Base-by-base conservation (phyloP, 1,140 invertebrate genomes). In the Papilio xuthus region DNA sequence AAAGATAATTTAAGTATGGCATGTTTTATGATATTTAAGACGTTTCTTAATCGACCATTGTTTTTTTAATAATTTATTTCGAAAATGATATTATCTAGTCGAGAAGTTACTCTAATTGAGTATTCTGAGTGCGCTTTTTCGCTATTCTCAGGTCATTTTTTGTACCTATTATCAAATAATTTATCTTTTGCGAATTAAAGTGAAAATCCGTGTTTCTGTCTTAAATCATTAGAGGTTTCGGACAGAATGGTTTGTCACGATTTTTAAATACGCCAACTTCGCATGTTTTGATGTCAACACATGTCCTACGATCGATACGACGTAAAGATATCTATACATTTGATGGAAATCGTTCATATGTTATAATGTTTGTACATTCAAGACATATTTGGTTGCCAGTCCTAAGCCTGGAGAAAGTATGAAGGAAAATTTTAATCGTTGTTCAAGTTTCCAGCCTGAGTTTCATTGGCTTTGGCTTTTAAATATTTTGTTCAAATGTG, bases 261-360 rank as follows among this genome's bases (percentile, higher is more conserved):
- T 67, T 67, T 67, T 67, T 67, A 67, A 67, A 67, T 67, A 67
- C 60, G 60, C 60, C 60, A 67, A 67, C 60, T 67, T 67, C 13
- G 4, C 23, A 67, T 67, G 60, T 67, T 67, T 67, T 67, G 60
- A 67, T 67, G 15, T 28, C 60, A 67, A 28, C 26, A 67, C 23
- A 67, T 67, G 60, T 28, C 32, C 18, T 9, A 67, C 28, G 44
- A 47, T 18, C 15, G 7, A 18, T 23, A 60, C n/a, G n/a, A n/a
- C n/a, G n/a, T n/a, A n/a, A n/a, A n/a, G n/a, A n/a, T n/a, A n/a
- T n/a, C n/a, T n/a, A n/a, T n/a, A n/a, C n/a, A n/a, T n/a, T n/a
- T 60, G 13, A 26, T 60, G 56, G 60, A 28, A 67, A 67, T 67
- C 32, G 60, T 67, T 28, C 23, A 28, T 67, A 28, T 15, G 13